Evolutionary conservation across 2,797 vertebrate species (phyloP).

Genomic region (Adrianichthys oophorus): DNA sequence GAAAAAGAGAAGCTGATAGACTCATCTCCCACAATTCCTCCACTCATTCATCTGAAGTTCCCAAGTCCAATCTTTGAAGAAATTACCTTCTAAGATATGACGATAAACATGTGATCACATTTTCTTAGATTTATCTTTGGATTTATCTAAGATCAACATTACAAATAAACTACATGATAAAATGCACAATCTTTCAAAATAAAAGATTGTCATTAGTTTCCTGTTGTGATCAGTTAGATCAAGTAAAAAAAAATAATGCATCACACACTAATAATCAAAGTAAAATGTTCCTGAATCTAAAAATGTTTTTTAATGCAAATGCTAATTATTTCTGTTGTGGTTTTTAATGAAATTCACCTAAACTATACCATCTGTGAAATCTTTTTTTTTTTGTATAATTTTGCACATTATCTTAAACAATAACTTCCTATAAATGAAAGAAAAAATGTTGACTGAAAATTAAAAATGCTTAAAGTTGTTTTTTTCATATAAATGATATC

Average conservation of each 20-base stretch:
- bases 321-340: background rate
- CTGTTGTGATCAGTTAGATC: too few relatives aligned
- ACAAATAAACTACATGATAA: background rate
- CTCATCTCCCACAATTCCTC: slow-evolving; percentile 72
- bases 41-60: slow-evolving; percentile 7
- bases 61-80: slow-evolving; percentile 68
- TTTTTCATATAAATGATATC: too few relatives aligned
- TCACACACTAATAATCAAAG: too few relatives aligned
- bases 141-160: background rate
- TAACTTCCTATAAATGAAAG: too few relatives aligned
- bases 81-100: too few relatives aligned
- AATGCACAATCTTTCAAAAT: background rate
- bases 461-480: too few relatives aligned
- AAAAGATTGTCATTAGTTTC: too few relatives aligned
- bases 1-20: slow-evolving; percentile 91
- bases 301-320: background rate
- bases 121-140: background rate
- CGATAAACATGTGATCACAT: too few relatives aligned
- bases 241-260: too few relatives aligned
- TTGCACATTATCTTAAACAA: too few relatives aligned
- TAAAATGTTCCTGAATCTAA: background rate
- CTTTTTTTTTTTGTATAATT: too few relatives aligned
- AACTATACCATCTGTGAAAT: background rate
- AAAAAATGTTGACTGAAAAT: too few relatives aligned
- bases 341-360: background rate